Evolutionary conservation across 1,140 invertebrate species (phyloP), one percentile per base, ranked within the genome.

Genomic region (Drosophila kikkawai): DNA sequence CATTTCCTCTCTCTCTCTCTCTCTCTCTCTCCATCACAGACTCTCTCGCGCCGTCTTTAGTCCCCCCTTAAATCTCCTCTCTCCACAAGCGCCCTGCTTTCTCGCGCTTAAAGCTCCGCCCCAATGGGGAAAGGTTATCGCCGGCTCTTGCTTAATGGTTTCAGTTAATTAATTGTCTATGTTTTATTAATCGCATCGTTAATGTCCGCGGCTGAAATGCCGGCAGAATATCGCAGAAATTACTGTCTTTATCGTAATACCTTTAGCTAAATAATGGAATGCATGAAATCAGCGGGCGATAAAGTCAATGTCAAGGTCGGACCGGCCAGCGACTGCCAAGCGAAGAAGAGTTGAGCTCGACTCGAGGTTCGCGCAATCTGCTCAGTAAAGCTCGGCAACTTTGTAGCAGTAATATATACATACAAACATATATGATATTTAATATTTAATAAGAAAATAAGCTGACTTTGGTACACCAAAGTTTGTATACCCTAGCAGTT

Each of bases 111-210:
- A 70, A 70, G 67, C 67, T 70, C 34, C 4, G 11, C 7, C 37
- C 13, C 1, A 61, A 34, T 48, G 7, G 44, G 34, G 22, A 70
- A 34, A 70, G 67, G 67, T 70, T 70, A 70, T 70, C 67, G 34
- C 67, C 48, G 63, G 47, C 48, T 53, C 15, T 37, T 37, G 48
- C 32, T 44, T 55, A 70, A 70, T 64, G 63, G 68, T 50, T 70
- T 15, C 47, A 47, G 50, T 68, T 68, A 68, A 70, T 70, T 70
- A 70, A 70, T 70, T 70, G 67, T 17, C 17, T 37, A 29, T 44
- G 63, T 68, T 70, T 67, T 55, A 68, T 68, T 70, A 70, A 70
- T 68, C 22, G 39, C 67, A 53, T 53, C 34, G 34, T 51, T 66
- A 36, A 19, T 36, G 22, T 66, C 41, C 36, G 12, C 51, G 36